Conservation (phyloP, 1,140 invertebrate species). For the Diplogasteroides magnus region DNA sequence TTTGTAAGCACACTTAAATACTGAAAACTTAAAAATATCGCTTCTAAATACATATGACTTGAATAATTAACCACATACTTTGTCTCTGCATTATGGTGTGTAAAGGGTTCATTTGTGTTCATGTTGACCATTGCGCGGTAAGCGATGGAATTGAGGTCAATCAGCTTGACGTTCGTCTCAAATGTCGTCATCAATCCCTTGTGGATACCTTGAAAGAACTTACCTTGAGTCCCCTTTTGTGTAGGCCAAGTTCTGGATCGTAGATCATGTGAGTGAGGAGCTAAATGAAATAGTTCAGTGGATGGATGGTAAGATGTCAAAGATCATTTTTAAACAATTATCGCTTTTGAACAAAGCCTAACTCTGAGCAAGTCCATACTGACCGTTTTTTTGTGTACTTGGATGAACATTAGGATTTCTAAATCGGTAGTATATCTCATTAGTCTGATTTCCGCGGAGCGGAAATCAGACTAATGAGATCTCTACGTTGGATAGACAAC, state of each 20-base stretch:
- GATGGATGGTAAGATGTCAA: background rate
- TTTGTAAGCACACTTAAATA: background rate
- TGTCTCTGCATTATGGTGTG: slow-evolving; percentile 26
- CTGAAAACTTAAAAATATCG: background rate
- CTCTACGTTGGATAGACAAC: too few species aligned
- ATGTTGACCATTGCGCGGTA: slow-evolving; percentile 28
- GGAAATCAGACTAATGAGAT: too few species aligned
- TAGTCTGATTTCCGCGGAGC: too few species aligned
- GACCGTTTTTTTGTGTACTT: background rate
- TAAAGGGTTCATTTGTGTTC: slow-evolving; percentile 33
- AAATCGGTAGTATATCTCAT: background rate
- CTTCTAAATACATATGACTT: too few species aligned
- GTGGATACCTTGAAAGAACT: slow-evolving; percentile 1
- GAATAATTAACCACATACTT: too few species aligned
- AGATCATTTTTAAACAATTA: too few species aligned
- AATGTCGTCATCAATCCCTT: background rate
- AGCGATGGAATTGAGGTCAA: slow-evolving; percentile 32
- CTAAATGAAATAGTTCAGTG: slow-evolving; percentile 9
- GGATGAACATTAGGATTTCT: background rate
- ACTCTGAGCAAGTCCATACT: too few species aligned
- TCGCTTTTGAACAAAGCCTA: too few species aligned
- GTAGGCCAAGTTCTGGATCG: slow-evolving; percentile 19
- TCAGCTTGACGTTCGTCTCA: slow-evolving; percentile 14
- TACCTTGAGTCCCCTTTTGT: slow-evolving; percentile 21
- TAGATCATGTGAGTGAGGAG: slow-evolving; percentile 21